These are phyloP conservation scores for Urosaurus nigricauda DNA, from an alignment of 2,797 vertebrate species.

Conservation along the genomic window DNA sequence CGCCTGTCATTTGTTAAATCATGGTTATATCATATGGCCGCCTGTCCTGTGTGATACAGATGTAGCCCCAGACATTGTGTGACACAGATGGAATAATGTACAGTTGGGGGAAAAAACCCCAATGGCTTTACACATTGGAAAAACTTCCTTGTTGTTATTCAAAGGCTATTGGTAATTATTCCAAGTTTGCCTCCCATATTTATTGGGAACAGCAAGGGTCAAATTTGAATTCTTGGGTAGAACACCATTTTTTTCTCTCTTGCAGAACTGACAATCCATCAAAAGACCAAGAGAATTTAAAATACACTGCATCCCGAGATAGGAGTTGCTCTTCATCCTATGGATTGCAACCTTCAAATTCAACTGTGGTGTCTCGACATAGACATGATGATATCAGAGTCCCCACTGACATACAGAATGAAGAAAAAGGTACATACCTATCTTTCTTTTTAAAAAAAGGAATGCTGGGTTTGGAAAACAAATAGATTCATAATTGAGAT, in stretches of 20 bases:
- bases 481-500: background rate
- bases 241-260: slow-evolving; percentile 61
- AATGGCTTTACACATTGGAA: too few relatives aligned
- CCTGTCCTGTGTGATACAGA: background rate
- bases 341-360: slow-evolving; percentile 88
- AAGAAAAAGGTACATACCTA: slow-evolving; percentile 89
- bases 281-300: slow-evolving; percentile 94
- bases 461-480: background rate
- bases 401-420: slow-evolving; percentile 88
- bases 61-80: background rate
- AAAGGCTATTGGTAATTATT: background rate
- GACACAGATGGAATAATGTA: background rate
- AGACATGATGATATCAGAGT: slow-evolving; percentile 91
- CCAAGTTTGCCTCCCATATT: background rate
- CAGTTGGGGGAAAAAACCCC: background rate
- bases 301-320: slow-evolving; percentile 91
- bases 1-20: background rate
- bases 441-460: slow-evolving; percentile 14
- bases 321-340: slow-evolving; percentile 87
- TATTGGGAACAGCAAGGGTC: background rate
- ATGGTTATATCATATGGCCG: background rate
- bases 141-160: background rate
- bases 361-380: slow-evolving; percentile 88
- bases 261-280: slow-evolving; percentile 93
- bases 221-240: background rate